phyloP scores from a whole-genome alignment of 2,888 invertebrate genomes.

The Dysmachus trigonus region DNA sequence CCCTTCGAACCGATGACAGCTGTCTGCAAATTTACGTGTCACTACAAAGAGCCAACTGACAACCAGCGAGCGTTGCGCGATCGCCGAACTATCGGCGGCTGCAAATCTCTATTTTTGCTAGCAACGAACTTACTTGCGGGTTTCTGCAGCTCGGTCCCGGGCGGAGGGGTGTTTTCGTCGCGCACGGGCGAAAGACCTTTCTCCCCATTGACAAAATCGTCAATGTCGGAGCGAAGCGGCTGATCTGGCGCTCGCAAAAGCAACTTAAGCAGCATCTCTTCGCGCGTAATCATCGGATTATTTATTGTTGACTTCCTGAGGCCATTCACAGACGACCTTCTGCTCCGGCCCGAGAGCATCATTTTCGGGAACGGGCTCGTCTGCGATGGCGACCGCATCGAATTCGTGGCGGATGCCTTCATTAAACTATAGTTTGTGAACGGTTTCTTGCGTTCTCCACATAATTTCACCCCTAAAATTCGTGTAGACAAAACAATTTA shows the following conservation, averaged over 20 bases:
- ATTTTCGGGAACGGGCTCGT: not conserved
- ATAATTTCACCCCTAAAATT: not conserved
- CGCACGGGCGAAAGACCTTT: not conserved
- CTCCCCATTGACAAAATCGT: too few relatives aligned
- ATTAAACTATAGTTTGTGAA: not conserved
- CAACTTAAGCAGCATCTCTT: slow-evolving; percentile 52
- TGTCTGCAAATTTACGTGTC: slow-evolving; percentile 16
- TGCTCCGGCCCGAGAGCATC: not conserved
- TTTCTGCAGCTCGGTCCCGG: not conserved
- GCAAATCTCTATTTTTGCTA: not conserved
- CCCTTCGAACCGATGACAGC: not conserved
- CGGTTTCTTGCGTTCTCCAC: not conserved
- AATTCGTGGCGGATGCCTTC: not conserved
- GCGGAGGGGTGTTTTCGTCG: not conserved
- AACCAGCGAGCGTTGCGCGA: not conserved
- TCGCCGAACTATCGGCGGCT: not conserved
- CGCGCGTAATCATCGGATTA: slow-evolving; percentile 23
- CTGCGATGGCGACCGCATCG: not conserved
- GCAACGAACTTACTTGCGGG: not conserved
- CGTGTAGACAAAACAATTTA: not conserved
- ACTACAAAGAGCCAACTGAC: not conserved
- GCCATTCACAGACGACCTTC: not conserved
- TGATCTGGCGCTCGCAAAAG: slow-evolving; percentile 52
- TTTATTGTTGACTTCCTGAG: not conserved
- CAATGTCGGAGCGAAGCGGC: slow-evolving; percentile 44